These are phyloP conservation scores for Spisula solida DNA, from an alignment of 2,888 invertebrate species.

Conservation along the genomic window DNA sequence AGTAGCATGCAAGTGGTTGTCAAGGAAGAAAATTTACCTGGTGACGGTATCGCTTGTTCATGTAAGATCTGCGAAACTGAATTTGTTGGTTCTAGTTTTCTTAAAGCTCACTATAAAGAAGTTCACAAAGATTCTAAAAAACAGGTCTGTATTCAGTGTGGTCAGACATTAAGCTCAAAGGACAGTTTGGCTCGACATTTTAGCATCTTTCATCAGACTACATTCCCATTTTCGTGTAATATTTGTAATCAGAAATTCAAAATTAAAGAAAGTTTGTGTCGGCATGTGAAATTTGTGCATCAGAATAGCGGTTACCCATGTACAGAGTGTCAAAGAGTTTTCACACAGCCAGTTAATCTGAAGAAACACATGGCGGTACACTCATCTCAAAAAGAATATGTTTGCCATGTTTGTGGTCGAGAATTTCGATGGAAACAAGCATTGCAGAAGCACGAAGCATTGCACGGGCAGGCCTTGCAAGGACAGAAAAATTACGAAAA, in stretches of 20 bases:
- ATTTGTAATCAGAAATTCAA: conserved; percentile 61
- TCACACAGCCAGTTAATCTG: conserved; percentile 61
- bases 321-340: conserved; percentile 51
- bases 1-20: neutral
- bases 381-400: conserved; percentile 43
- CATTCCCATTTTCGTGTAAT: conserved; percentile 56
- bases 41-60: conserved; percentile 35
- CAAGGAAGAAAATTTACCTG: conserved; percentile 10
- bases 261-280: conserved; percentile 61
- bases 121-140: conserved; percentile 53
- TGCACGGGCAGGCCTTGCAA: neutral
- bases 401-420: conserved; percentile 42
- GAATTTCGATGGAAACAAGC: conserved; percentile 60
- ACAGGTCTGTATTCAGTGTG: conserved; percentile 65
- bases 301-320: conserved; percentile 61
- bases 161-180: conserved; percentile 63
- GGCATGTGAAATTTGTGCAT: conserved; percentile 63
- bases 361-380: conserved; percentile 61
- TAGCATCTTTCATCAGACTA: conserved; percentile 63
- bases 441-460: conserved; percentile 48
- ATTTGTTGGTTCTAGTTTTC: conserved; percentile 24
- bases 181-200: conserved; percentile 64
- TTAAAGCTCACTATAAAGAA: conserved; percentile 57
- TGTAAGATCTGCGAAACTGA: conserved; percentile 60
- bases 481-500: neutral